Conservation (phyloP, 2,888 invertebrate species). For the Rhamphomyia laevipes region DNA sequence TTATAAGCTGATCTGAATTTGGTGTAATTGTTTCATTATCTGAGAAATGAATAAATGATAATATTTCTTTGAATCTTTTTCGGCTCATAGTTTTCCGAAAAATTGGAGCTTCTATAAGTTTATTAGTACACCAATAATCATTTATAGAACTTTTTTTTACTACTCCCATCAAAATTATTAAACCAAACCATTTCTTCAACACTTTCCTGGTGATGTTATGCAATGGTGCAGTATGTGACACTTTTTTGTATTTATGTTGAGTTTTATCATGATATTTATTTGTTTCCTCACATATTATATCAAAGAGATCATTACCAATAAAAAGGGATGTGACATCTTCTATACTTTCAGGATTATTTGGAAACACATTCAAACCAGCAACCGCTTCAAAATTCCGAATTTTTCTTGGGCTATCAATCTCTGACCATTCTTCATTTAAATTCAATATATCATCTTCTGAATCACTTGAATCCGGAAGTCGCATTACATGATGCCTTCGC, state of each 20-base stretch:
- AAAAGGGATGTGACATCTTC: background rate
- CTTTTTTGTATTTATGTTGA: background rate
- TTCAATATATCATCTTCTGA: background rate
- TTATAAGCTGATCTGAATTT: background rate
- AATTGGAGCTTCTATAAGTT: background rate
- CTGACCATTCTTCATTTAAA: background rate
- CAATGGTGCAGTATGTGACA: background rate
- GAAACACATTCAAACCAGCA: background rate
- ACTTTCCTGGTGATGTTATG: background rate
- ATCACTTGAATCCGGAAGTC: background rate
- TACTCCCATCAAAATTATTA: background rate
- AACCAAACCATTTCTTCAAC: background rate
- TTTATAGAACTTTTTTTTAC: background rate
- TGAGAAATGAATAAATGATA: background rate
- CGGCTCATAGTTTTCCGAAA: background rate
- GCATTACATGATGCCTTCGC: background rate
- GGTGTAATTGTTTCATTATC: background rate
- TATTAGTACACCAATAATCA: background rate
- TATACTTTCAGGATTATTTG: background rate
- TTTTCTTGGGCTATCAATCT: background rate
- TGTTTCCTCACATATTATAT: background rate
- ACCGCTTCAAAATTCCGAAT: background rate
- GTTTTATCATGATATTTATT: background rate
- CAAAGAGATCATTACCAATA: background rate
- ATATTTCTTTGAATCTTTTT: background rate